phyloP scores from a whole-genome alignment of 2,888 invertebrate genomes.

The Amphimallon solstitiale region DNA sequence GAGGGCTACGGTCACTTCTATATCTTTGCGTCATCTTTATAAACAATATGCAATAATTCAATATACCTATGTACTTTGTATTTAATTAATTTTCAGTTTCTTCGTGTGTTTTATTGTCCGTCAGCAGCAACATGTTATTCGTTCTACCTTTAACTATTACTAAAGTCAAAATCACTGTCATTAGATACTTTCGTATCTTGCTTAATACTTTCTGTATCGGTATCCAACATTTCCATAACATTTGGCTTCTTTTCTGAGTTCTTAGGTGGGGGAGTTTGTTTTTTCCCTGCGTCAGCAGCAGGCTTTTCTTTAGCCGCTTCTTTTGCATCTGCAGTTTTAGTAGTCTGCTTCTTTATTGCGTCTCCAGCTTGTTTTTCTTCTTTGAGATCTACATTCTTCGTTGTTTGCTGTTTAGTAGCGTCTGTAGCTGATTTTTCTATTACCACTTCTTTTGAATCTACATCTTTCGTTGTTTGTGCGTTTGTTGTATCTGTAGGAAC shows the following conservation, averaged over 20 bases:
- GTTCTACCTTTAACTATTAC: conserved; percentile 44
- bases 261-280: not conserved
- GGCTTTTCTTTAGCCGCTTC: conserved; percentile 13
- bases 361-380: no score
- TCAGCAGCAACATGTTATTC: not conserved
- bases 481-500: no score
- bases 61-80: no score
- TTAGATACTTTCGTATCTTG: conserved; percentile 58
- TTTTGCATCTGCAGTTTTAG: conserved; percentile 36
- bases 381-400: not conserved
- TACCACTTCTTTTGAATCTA: not conserved
- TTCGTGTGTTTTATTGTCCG: not conserved
- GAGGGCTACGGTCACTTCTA: no score
- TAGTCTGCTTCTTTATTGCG: no score
- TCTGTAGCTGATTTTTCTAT: conserved; percentile 2
- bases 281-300: not conserved
- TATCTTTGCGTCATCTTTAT: no score
- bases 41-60: no score
- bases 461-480: not conserved
- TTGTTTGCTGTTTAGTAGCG: not conserved
- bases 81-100: no score
- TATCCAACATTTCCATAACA: conserved; percentile 60
- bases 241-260: conserved; percentile 43
- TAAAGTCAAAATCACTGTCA: conserved; percentile 62
- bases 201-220: conserved; percentile 59